Evolutionary conservation across 2,888 invertebrate species (phyloP).

Genomic region (Polymixis lichenea): DNA sequence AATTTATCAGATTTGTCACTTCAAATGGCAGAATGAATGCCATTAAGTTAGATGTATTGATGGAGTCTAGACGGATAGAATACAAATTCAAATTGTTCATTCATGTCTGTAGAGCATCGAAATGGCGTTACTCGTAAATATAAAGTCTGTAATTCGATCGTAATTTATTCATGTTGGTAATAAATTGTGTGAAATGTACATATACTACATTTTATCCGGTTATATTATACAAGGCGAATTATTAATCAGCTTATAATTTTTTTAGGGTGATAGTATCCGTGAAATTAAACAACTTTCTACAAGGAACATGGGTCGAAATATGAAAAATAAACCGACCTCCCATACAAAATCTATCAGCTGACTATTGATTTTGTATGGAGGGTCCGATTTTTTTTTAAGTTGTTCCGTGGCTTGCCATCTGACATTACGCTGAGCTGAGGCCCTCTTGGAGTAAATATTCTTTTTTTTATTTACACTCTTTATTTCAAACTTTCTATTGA

Average conservation of each 20-base stretch:
- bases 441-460: no score
- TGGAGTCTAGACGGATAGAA: conserved; percentile 53
- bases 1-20: conserved; percentile 35
- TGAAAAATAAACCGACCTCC: no score
- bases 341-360: no score
- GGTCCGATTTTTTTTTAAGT: no score
- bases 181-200: conserved; percentile 24
- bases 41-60: conserved; percentile 34
- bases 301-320: no score
- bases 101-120: conserved; percentile 2
- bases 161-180: background rate
- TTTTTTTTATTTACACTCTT: background rate
- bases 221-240: no score
- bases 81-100: conserved; percentile 37
- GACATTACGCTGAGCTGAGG: no score
- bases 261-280: no score
- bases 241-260: no score
- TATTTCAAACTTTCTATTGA: background rate
- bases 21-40: conserved; percentile 23
- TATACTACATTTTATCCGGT: background rate
- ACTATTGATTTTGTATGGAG: no score
- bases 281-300: no score
- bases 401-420: no score
- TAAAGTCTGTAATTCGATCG: conserved; percentile 5
- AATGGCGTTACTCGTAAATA: conserved; percentile 30